Base-by-base conservation (phyloP, 1,140 invertebrate species). In the Prorops nasuta region DNA sequence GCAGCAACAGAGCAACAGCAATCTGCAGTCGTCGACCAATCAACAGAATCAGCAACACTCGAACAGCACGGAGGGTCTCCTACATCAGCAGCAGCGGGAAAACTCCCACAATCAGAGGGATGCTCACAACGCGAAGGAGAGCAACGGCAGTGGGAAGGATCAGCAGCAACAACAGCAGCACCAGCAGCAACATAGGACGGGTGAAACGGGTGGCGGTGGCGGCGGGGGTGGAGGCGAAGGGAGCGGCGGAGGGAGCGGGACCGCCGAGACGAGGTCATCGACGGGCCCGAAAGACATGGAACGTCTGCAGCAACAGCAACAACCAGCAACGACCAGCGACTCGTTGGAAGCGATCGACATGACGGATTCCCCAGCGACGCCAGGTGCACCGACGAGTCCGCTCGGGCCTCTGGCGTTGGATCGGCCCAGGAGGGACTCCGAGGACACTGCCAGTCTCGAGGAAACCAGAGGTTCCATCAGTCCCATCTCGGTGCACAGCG, bases 401-500 rank as follows among this genome's bases (percentile, higher is more conserved):
- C 69, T 60, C 10, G 74, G 67, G 45, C 76, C 72, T 1, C 51
- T 74, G 36, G 74, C 76, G n/a, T 68, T 74, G 20, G 71, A 76
- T 51, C 66, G 74, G 51, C 72, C 70, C 15, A 69, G 71, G 60
- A 71, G 71, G 60, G 67, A 77, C 50, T 71, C 69, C 32, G 74
- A 78, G 31, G 71, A 72, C 15, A 71, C 66, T 45, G 69, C 56
- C 34, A 77, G 63, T 59, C 62, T 72, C 48, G 75, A 75, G 43
- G 73, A 76, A 51, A 77, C 74, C 28, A 69, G 76, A 55, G 77
- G 76, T 47, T 77, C 76, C 22, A 61, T 79, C 16, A 79, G 79
- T 55, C 76, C 72, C 35, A 67, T 77, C 40, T 80, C 79, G 14
- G 73, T 76, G 22, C 77, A 79, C 57, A 78, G 78, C 53, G 79